Conservation (phyloP, 2,888 invertebrate species). For the Tenthredo scrophulariae region DNA sequence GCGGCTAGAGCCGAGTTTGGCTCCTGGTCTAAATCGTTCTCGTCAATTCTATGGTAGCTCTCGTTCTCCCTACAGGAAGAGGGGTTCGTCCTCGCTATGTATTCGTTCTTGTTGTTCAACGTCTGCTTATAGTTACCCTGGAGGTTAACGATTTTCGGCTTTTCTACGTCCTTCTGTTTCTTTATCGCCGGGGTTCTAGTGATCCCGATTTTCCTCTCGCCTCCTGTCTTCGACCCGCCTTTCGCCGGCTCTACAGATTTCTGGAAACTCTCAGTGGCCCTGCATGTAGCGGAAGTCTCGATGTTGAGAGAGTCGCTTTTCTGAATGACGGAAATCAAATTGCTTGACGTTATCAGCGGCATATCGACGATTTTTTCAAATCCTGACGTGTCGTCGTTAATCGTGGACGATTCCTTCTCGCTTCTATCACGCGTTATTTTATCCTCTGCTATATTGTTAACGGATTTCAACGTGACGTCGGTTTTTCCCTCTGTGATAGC, state of each 20-base stretch:
- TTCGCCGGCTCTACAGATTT: constrained; percentile 43
- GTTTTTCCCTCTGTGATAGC: background rate
- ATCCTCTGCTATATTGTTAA: constrained; percentile 40
- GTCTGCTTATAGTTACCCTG: constrained; percentile 53
- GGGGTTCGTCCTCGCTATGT: constrained; percentile 44
- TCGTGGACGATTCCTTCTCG: constrained; percentile 58
- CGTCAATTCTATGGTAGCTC: constrained; percentile 56
- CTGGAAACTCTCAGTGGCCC: constrained; percentile 53
- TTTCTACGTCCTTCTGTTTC: constrained; percentile 69
- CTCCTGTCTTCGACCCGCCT: constrained; percentile 53
- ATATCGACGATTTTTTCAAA: constrained; percentile 74
- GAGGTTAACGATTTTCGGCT: constrained; percentile 62
- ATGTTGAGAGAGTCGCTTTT: constrained; percentile 57
- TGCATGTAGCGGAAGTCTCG: constrained; percentile 3
- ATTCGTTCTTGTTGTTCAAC: constrained; percentile 42
- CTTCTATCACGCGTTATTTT: constrained; percentile 54
- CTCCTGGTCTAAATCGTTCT: constrained; percentile 57
- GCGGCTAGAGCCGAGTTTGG: constrained; percentile 36
- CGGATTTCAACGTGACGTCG: constrained; percentile 53
- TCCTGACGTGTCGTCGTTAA: constrained; percentile 58
- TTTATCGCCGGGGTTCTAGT: constrained; percentile 68
- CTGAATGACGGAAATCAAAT: constrained; percentile 62
- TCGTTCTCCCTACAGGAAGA: constrained; percentile 22
- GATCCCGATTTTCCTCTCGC: constrained; percentile 35
- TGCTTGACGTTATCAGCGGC: constrained; percentile 74